Evolutionary conservation across 2,797 vertebrate genomes (phyloP).

Genomic region (Macrochelys suwanniensis): DNA sequence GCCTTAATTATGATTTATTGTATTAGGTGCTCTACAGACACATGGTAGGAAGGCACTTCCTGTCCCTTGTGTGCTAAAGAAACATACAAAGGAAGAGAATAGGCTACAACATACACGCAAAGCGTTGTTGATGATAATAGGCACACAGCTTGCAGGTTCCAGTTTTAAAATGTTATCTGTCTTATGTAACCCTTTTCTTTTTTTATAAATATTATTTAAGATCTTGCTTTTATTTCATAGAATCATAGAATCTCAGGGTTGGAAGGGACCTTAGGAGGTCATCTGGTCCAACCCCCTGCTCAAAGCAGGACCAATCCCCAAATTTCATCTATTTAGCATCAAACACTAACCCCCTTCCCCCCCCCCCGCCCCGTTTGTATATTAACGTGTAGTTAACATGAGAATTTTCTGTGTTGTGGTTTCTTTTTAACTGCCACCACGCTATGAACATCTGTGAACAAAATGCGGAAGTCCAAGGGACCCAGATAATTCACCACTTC

Average conservation of each 20-base stretch:
- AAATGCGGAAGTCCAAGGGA: conserved; percentile 35
- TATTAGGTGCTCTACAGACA: conserved; percentile 6
- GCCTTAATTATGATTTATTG: background rate
- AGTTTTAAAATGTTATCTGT: background rate
- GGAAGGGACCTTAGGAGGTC: too few species aligned
- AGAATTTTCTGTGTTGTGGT: background rate
- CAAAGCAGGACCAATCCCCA: too few species aligned
- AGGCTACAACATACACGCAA: background rate
- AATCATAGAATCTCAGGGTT: too few species aligned
- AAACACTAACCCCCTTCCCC: background rate
- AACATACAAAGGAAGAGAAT: background rate
- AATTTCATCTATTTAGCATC: background rate
- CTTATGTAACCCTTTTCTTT: background rate
- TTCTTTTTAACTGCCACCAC: conserved; percentile 14
- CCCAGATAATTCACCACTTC: background rate
- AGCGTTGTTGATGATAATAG: background rate
- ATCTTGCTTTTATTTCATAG: background rate
- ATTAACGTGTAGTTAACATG: background rate
- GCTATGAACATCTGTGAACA: background rate
- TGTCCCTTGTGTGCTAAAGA: background rate
- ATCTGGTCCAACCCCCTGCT: too few species aligned
- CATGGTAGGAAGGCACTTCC: background rate
- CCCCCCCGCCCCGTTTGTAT: background rate
- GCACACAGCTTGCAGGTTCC: background rate
- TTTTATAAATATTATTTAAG: background rate